A percentile compares a stretch with the other conserved stretches of the same genome.
Conservation (phyloP, 1,140 invertebrate genomes). For the Magallana gigas region DNA sequence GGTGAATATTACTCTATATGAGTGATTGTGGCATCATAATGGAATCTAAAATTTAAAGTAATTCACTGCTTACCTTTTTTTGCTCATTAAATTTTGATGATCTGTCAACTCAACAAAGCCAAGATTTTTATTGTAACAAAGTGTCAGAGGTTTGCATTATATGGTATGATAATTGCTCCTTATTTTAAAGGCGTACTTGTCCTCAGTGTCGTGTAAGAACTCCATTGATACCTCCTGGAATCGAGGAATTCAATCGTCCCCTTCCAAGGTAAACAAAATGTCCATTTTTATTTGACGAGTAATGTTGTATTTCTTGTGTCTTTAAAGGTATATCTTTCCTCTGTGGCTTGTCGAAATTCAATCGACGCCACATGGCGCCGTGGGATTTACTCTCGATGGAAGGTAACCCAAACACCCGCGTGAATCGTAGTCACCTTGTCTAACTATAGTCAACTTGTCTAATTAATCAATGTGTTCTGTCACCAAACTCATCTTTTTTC, state of each 20-base stretch:
- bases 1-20: no score
- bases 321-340: slow-evolving; percentile 20
- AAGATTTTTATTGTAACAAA: no score
- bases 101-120: no score
- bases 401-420: neutral
- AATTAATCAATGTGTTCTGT: no score
- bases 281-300: neutral
- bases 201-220: slow-evolving; percentile 72
- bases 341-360: slow-evolving; percentile 37
- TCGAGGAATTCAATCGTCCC: slow-evolving; percentile 67
- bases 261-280: slow-evolving; percentile 59
- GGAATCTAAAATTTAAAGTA: no score
- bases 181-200: slow-evolving; percentile 67
- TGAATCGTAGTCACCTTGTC: neutral
- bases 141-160: no score
- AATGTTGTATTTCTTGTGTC: neutral
- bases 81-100: no score
- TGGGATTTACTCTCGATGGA: slow-evolving; percentile 22
- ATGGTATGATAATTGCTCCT: neutral
- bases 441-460: no score
- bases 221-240: slow-evolving; percentile 72
- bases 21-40: no score
- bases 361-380: slow-evolving; percentile 36
- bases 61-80: no score
- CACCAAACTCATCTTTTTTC: no score